Conservation (phyloP, 1,140 invertebrate species). For the Drosophila virilis region DNA sequence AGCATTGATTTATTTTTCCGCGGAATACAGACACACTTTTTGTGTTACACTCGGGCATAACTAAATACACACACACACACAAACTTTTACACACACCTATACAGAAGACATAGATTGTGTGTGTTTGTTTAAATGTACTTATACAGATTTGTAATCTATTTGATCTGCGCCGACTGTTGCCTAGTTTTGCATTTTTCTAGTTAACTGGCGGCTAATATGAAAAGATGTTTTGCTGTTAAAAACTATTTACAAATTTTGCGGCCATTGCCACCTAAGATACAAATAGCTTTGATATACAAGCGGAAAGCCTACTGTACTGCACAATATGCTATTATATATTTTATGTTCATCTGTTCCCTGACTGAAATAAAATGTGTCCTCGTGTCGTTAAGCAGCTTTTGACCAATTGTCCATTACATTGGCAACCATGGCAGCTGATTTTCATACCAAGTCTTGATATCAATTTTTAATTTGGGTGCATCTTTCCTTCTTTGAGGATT, state of each 20-base stretch:
- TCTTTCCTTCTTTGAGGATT: conserved; percentile 19
- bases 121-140: conserved; percentile 19
- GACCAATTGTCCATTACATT: conserved; percentile 26
- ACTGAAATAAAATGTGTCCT: conserved; percentile 2
- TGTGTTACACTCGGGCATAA: conserved; percentile 48
- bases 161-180: conserved; percentile 71
- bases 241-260: conserved; percentile 50
- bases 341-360: not conserved
- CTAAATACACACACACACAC: conserved; percentile 22
- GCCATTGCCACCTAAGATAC: conserved; percentile 16
- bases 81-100: not conserved
- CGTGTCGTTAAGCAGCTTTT: conserved; percentile 33
- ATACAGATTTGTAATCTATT: conserved; percentile 67
- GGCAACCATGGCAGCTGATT: conserved; percentile 24
- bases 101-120: conserved; percentile 18
- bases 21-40: conserved; percentile 67
- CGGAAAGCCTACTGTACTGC: not conserved
- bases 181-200: conserved; percentile 67
- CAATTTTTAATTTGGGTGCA: conserved; percentile 28
- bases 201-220: conserved; percentile 47
- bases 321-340: conserved; percentile 14
- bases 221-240: conserved; percentile 47
- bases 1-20: conserved; percentile 80
- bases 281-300: not conserved
- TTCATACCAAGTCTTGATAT: conserved; percentile 1